Percentiles rank a stretch among this genome's conserved stretches.
These are phyloP conservation scores for Recurvirostra avosetta DNA, from an alignment of 2,113 vertebrate species.

Conservation along the genomic window DNA sequence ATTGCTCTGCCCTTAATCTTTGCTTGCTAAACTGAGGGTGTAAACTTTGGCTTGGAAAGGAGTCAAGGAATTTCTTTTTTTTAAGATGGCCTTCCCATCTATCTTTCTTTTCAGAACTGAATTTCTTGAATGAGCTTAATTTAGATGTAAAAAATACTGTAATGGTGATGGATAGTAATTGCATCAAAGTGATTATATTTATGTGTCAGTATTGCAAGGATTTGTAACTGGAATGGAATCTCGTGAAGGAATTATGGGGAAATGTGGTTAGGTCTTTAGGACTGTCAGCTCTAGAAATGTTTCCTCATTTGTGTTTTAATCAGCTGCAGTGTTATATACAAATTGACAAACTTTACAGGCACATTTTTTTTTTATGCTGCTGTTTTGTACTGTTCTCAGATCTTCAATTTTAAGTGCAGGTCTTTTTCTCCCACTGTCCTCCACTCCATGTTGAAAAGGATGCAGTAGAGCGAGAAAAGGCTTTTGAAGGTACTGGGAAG, in stretches of 20 bases:
- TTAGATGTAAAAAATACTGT: not conserved
- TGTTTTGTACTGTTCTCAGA: no score
- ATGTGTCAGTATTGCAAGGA: not conserved
- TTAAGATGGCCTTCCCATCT: not conserved
- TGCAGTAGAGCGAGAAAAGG: no score
- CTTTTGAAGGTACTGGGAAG: no score
- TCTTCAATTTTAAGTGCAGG: no score
- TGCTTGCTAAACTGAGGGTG: not conserved
- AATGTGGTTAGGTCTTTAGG: not conserved
- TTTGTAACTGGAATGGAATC: not conserved
- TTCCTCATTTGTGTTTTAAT: not conserved
- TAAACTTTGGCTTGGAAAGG: not conserved
- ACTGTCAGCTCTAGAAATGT: not conserved
- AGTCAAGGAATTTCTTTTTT: not conserved
- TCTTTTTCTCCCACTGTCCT: no score
- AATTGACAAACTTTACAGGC: not conserved
- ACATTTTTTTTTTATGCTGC: no score
- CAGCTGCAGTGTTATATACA: not conserved
- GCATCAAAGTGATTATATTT: not conserved
- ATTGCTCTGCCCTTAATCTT: not conserved
- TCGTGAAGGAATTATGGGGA: not conserved
- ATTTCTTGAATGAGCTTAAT: not conserved
- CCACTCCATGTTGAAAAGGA: no score
- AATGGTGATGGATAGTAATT: not conserved
- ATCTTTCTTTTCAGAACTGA: not conserved